Base-by-base conservation (phyloP, 2,113 vertebrate genomes). In the Ifrita kowaldi region DNA sequence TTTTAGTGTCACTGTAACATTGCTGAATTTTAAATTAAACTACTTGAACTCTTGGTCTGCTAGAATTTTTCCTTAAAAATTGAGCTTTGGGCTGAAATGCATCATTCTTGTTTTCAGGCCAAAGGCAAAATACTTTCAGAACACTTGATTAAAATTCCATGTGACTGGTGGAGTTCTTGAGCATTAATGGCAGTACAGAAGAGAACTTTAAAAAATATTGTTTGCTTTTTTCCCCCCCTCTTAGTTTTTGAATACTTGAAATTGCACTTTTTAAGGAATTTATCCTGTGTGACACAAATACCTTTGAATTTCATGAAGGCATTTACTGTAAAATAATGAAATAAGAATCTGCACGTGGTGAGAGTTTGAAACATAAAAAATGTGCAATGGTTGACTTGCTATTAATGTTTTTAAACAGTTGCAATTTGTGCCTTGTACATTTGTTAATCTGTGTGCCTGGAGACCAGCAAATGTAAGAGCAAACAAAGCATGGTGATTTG, bases 111-210 rank as follows among this genome's bases (percentile, higher is more conserved):
- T 88, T 94, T 78, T 91, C 65, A 93, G 52, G 92, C 95, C 93
- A 93, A 94, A 83, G 95, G 93, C 89, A 91, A 96, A 95, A 95
- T 96, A 88, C 67, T 97, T 96, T 93, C 32, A 63, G 85, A 79
- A 93, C 17, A 28, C 68, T 90, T 92, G 93, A 95, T 96, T 93
- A 87, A 94, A 94, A 90, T 94, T 93, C 87, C 85, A 64, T 60
- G 92, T 0, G 2, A 30, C 68, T 73, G 84, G 2, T 32, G 77
- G 92, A 88, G 42, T 84, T 88, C 39, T 52, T 65, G 15, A 90
- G 39, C 63, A n/a, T 4, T 89, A 62, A 53, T 23, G 7, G 74
- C 41, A 80, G 18, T 44, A 44, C 1, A 53, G 62, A 85, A 55
- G 23, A 85, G 11, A 80, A 65, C 18, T 50, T 18, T 11, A 4